phyloP scores from a whole-genome alignment of 1,140 invertebrate species.

The Trinorchestia longiramus region DNA sequence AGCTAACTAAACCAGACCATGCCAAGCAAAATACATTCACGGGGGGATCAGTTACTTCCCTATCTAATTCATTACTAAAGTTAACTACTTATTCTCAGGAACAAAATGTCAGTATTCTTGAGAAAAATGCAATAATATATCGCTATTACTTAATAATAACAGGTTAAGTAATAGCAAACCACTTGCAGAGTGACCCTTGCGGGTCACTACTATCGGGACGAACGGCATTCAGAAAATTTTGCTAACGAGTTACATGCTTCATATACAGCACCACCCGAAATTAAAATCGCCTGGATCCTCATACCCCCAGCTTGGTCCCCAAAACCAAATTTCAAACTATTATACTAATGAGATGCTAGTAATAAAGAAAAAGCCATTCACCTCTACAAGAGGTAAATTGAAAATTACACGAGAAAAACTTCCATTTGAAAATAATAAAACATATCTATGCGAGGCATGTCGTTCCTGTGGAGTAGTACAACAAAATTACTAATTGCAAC shows the following conservation, averaged over 20 bases:
- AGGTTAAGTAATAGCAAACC: neutral
- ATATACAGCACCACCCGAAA: neutral
- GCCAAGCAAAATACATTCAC: neutral
- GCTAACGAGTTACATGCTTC: neutral
- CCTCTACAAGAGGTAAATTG: neutral
- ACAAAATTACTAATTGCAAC: conserved; percentile 16
- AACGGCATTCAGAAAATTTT: neutral
- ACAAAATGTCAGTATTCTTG: neutral
- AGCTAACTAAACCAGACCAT: neutral
- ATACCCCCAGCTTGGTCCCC: neutral
- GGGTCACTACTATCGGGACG: neutral
- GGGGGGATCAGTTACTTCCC: neutral
- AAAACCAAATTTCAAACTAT: neutral
- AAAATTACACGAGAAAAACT: neutral
- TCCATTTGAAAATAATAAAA: neutral
- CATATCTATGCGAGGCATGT: neutral
- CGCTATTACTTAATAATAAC: neutral
- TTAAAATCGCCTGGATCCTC: neutral
- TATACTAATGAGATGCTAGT: neutral
- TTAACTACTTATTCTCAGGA: neutral
- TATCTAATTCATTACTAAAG: neutral
- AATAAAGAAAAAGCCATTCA: neutral
- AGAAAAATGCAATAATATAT: neutral
- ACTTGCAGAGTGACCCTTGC: neutral
- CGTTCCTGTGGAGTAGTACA: neutral